A percentile compares a stretch with the other conserved stretches of the same genome.
These are phyloP conservation scores for Leptobrachium ailaonicum DNA, from an alignment of 2,113 vertebrate genomes.

Conservation along the genomic window DNA sequence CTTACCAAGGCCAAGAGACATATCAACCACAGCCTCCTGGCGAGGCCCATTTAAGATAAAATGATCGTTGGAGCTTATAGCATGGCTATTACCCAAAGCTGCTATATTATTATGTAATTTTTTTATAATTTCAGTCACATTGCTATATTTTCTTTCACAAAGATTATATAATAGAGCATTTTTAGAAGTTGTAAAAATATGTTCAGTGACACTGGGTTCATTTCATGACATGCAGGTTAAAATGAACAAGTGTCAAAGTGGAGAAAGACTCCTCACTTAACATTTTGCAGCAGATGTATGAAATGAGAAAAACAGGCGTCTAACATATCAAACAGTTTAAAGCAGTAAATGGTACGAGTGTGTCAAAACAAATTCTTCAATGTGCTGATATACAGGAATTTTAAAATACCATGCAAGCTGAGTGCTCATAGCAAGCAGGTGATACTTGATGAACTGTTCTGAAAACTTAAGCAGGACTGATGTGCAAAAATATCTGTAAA, in stretches of 20 bases:
- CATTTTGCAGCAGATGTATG: slow-evolving; percentile 27
- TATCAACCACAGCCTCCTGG: no score
- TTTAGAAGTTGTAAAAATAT: no score
- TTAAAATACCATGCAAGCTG: background rate
- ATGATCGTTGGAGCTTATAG: no score
- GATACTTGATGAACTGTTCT: background rate
- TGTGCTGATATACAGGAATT: slow-evolving; percentile 22
- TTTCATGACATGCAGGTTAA: background rate
- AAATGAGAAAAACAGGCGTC: slow-evolving; percentile 57
- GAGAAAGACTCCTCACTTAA: background rate
- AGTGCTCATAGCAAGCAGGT: background rate
- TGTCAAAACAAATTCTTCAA: slow-evolving; percentile 1
- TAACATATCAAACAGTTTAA: slow-evolving; percentile 4
- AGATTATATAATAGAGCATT: no score
- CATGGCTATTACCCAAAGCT: no score
- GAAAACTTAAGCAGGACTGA: background rate
- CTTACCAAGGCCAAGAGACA: no score
- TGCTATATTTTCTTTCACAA: no score
- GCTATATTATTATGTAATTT: no score
- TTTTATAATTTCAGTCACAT: no score
- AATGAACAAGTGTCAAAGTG: background rate
- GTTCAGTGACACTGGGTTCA: background rate
- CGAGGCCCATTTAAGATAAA: no score
- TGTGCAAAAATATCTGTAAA: background rate
- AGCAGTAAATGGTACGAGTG: background rate